Evolutionary conservation across 1,140 invertebrate species (phyloP), one percentile per base, ranked within the genome.

Genomic region (Drosophila lini): DNA sequence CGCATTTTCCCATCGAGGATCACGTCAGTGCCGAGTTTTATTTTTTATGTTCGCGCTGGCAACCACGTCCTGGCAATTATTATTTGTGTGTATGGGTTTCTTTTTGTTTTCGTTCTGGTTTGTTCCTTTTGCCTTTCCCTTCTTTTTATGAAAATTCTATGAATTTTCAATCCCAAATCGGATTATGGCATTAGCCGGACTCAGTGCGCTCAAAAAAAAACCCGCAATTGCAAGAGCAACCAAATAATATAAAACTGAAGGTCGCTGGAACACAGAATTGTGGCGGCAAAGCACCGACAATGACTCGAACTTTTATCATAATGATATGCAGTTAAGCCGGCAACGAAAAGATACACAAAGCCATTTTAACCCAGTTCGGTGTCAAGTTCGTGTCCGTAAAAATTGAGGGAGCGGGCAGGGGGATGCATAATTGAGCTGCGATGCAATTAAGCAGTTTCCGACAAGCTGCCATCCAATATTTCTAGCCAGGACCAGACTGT

Each of bases 371-470:
- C 22, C n/a, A 38, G 19, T 38, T 47, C 68, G 41, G 56, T 57
- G 41, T 70, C 68, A 69, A 53, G 48, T 71, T 45, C 10, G 41
- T 11, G 9, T 47, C 8, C 31, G 47, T 36, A 45, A 40, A 36
- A 41, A 44, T 60, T 5, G 8, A 13, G 28, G 6, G 15, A 68
- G 57, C 47, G 32, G 15, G 63, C 7, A 16, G 10, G 13, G 36
- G n/a, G 34, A 74, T 81, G 76, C 44, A 74, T 89, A 89, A 89
- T 89, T 79, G 77, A 67, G 71, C 41, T 83, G 80, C 74, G 77
- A 71, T 84, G 84, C 80, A 89, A 89, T 89, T 89, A 89, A 75
- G 79, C 78, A 82, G 83, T 81, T 89, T 86, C 50, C 58, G 56
- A 71, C 84, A 78, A 64, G 64, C 50, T 78, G 67, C 73, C 65